Conservation (phyloP, 2,797 vertebrate species). For the Premnoplex brunnescens region DNA sequence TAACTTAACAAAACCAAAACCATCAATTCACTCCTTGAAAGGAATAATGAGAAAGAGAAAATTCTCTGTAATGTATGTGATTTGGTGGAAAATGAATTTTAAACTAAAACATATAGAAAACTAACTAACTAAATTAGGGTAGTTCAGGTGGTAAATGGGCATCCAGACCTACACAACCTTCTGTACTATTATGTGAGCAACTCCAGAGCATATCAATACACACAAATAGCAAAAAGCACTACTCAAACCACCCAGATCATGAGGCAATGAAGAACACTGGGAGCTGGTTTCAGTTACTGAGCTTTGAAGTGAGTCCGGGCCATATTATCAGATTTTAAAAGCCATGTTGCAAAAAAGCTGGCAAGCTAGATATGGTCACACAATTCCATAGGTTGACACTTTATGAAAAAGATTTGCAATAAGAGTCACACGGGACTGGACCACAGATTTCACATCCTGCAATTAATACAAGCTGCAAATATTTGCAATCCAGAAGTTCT, state of each 20-base stretch:
- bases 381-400: neutral
- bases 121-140: neutral
- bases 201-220: neutral
- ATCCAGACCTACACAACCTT: neutral
- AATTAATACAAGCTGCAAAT: neutral
- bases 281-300: neutral
- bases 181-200: neutral
- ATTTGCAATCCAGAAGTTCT: neutral
- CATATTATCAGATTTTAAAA: neutral
- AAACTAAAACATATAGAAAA: neutral
- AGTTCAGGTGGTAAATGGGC: neutral
- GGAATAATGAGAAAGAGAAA: neutral
- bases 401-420: neutral
- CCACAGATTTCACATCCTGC: neutral
- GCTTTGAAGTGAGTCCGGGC: neutral
- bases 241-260: neutral
- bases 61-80: neutral
- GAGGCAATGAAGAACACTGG: neutral
- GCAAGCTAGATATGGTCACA: neutral
- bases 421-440: neutral
- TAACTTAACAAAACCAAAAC: neutral
- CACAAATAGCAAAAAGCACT: neutral
- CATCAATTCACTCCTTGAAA: neutral
- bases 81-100: neutral
- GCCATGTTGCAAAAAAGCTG: neutral